Percentiles rank a stretch among this genome's conserved stretches.
Evolutionary conservation across 2,797 vertebrate genomes (phyloP).

Genomic region (Cyclopterus lumpus): DNA sequence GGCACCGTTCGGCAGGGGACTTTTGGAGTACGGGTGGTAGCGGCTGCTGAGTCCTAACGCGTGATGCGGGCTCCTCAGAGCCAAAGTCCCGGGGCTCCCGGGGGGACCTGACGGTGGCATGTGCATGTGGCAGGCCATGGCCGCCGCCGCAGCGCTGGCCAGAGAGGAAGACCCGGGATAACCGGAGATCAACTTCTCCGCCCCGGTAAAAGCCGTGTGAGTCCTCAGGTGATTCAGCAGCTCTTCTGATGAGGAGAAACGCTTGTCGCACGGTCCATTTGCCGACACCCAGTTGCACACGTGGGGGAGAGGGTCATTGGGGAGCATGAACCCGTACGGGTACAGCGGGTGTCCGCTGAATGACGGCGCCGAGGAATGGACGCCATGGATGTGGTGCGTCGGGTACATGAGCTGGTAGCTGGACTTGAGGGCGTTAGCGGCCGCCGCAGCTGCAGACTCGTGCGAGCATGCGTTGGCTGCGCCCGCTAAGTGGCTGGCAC

Average conservation of each 20-base stretch:
- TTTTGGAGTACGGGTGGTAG: conserved; percentile 98
- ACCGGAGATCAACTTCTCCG: conserved; percentile 92
- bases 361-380: conserved; percentile 92
- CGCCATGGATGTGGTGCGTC: conserved; percentile 92
- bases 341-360: conserved; percentile 96
- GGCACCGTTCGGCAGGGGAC: conserved; percentile 93
- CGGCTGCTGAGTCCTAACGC: conserved; percentile 98
- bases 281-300: conserved; percentile 99
- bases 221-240: conserved; percentile 98
- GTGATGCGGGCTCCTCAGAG: conserved; percentile 95
- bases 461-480: conserved; percentile 90
- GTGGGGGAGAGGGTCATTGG: conserved; percentile 96
- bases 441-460: conserved; percentile 87
- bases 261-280: conserved; percentile 98
- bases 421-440: conserved; percentile 89
- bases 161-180: conserved; percentile 95
- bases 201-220: conserved; percentile 96
- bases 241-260: conserved; percentile 96
- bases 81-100: conserved; percentile 92
- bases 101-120: conserved; percentile 93
- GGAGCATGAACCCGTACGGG: conserved; percentile 98
- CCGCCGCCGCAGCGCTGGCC: conserved; percentile 94
- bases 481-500: conserved; percentile 95
- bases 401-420: conserved; percentile 97
- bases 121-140: conserved; percentile 99